Evolutionary conservation across 2,797 vertebrate species (phyloP).

Genomic region (Myiothlypis coronata): DNA sequence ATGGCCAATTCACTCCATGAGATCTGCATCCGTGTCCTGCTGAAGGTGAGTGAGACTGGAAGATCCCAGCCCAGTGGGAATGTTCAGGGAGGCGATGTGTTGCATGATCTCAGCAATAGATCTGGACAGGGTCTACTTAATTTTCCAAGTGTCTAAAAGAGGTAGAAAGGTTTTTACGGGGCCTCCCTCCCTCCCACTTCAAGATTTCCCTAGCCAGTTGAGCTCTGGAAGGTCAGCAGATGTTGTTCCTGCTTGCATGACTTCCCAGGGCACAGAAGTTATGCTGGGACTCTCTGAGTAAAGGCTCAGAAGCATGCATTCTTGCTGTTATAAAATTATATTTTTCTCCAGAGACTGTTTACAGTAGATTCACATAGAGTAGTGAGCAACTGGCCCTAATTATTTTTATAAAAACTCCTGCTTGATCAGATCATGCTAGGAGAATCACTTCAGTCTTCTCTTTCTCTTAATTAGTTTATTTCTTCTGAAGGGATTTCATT

Average conservation of each 20-base stretch:
- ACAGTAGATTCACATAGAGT: neutral
- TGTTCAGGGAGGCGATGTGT: accelerated
- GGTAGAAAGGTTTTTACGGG: neutral
- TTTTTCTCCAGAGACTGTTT: neutral
- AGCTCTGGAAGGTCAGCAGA: neutral
- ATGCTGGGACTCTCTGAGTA: neutral
- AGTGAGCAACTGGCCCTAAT: neutral
- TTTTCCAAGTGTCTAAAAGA: neutral
- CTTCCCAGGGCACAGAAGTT: neutral
- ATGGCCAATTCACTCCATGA: accelerated
- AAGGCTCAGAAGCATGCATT: neutral
- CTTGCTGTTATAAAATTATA: neutral
- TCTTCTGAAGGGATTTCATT: neutral
- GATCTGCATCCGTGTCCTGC: accelerated
- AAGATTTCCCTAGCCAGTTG: neutral
- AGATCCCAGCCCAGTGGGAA: neutral
- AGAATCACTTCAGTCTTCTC: neutral
- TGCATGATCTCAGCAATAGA: neutral
- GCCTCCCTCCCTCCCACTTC: neutral
- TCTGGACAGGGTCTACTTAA: neutral
- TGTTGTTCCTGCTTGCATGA: neutral
- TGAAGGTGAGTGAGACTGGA: accelerated
- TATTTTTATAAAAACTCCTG: neutral
- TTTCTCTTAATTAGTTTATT: neutral
- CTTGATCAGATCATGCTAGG: neutral